A percentile compares a stretch with the other conserved stretches of the same genome.
Conservation (phyloP, 2,113 vertebrate genomes). For the Australoheros scitulus region DNA sequence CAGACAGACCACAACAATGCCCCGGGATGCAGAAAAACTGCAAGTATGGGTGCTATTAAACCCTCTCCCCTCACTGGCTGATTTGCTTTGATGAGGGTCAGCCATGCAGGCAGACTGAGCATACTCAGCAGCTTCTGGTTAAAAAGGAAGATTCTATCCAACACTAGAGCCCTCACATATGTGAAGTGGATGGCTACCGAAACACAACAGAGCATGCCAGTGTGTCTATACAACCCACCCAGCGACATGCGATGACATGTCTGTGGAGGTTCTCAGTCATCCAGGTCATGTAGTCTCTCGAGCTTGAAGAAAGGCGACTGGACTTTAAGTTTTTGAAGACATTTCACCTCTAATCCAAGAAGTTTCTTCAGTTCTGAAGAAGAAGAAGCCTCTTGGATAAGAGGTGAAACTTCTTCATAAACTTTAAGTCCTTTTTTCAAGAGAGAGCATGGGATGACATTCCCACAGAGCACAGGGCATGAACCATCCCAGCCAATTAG, state of each 20-base stretch:
- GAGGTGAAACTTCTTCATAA: too few species aligned
- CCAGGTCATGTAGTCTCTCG: too few species aligned
- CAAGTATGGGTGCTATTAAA: slow-evolving; percentile 46
- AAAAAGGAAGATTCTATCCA: background rate
- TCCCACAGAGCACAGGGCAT: slow-evolving; percentile 12
- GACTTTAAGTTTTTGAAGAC: too few species aligned
- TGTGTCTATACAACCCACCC: background rate
- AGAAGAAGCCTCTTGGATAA: too few species aligned
- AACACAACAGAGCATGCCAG: background rate
- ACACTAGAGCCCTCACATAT: background rate
- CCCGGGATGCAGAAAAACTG: slow-evolving; percentile 26
- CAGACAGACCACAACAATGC: slow-evolving; percentile 59
- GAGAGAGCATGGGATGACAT: background rate
- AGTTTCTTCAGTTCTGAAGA: too few species aligned
- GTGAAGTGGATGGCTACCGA: background rate
- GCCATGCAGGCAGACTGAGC: slow-evolving; percentile 23
- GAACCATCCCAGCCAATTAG: slow-evolving; percentile 10
- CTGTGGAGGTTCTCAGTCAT: too few species aligned
- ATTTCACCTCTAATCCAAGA: too few species aligned
- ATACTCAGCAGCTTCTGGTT: slow-evolving; percentile 33
- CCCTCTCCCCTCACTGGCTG: background rate
- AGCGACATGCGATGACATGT: background rate
- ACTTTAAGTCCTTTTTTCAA: too few species aligned
- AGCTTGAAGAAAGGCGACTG: too few species aligned
- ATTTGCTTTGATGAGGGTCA: slow-evolving; percentile 10